Percentiles rank a stretch among this genome's conserved stretches.
phyloP scores from a whole-genome alignment of 1,140 invertebrate genomes.

The Ganaspis sp. region DNA sequence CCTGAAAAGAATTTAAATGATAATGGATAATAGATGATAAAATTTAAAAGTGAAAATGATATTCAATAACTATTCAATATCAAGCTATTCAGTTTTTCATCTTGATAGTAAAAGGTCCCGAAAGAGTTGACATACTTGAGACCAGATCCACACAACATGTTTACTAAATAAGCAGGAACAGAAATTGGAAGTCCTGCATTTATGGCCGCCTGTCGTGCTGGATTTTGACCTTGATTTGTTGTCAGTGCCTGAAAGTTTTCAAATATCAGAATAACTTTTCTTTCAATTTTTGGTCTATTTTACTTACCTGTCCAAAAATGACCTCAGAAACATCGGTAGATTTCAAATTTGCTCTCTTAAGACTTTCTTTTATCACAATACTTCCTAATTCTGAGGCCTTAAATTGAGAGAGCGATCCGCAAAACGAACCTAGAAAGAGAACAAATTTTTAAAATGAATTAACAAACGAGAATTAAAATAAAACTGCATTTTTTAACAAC shows the following conservation, averaged over 20 bases:
- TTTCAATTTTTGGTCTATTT: not conserved
- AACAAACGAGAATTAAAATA: not conserved
- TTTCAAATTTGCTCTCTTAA: slow-evolving; percentile 80
- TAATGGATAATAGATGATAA: slow-evolving; percentile 29
- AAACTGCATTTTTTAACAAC: slow-evolving; percentile 10
- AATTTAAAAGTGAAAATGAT: slow-evolving; percentile 36
- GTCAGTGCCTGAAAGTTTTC: slow-evolving; percentile 78
- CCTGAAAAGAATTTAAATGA: slow-evolving; percentile 70
- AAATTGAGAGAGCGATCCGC: slow-evolving; percentile 82
- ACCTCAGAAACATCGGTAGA: slow-evolving; percentile 87
- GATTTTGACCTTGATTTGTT: slow-evolving; percentile 90
- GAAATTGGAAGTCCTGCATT: slow-evolving; percentile 85
- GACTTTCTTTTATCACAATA: slow-evolving; percentile 84
- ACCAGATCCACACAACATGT: slow-evolving; percentile 93
- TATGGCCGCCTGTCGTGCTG: slow-evolving; percentile 87
- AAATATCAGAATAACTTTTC: slow-evolving; percentile 25
- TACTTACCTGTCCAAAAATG: slow-evolving; percentile 88
- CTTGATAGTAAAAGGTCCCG: slow-evolving; percentile 27
- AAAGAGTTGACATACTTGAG: slow-evolving; percentile 79
- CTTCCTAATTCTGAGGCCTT: slow-evolving; percentile 86
- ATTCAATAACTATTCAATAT: slow-evolving; percentile 33
- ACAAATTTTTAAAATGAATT: slow-evolving; percentile 31
- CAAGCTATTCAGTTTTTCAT: slow-evolving; percentile 40
- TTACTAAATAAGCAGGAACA: slow-evolving; percentile 86
- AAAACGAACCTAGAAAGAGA: slow-evolving; percentile 80